Evolutionary conservation across 2,888 invertebrate species (phyloP), one percentile per base, ranked within the genome.

Genomic region (Syrphus vitripennis): DNA sequence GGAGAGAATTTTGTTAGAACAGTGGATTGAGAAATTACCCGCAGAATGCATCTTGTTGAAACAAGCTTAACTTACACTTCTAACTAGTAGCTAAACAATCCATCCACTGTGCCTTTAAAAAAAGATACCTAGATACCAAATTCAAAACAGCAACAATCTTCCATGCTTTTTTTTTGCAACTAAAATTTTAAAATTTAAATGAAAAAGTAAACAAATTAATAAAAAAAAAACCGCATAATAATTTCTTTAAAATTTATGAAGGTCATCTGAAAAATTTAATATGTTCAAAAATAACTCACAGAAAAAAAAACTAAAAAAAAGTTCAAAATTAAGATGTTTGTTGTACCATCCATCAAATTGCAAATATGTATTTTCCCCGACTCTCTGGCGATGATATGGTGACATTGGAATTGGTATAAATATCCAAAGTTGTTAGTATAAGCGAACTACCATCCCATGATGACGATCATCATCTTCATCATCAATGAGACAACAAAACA

Each of bases 281-380:
- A 50, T 34, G 9, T 50, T n/a, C 14, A 50, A 67, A 67, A 57
- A 57, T 19, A 14, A 29, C 34, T 26, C 10, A 50, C 10, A 59
- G 26, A 50, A 40, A 21, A 21, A 24, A 29, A 40, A 61, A 74
- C 24, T 48, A 61, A 24, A n/a, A 12, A 77, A 72, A 59, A 24
- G 19, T 72, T 42, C 19, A 37, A 75, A 84, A 84, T 84, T 80
- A 84, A 84, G 84, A 76, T 84, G 84, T 84, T 72, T 76, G 21
- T 61, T 69, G 53, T 84, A 84, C 76, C 71, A 84, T 84, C 76
- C 71, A 81, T 84, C 84, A 84, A 80, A 84, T 80, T 76, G 80
- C 80, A 76, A 80, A 74, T 65, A 76, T 29, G 31, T 55, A 55
- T 61, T 19, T 31, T 53, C 45, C 63, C 45, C 55, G 48, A 59